phyloP scores from a whole-genome alignment of 2,797 vertebrate species.

The Emys orbicularis region DNA sequence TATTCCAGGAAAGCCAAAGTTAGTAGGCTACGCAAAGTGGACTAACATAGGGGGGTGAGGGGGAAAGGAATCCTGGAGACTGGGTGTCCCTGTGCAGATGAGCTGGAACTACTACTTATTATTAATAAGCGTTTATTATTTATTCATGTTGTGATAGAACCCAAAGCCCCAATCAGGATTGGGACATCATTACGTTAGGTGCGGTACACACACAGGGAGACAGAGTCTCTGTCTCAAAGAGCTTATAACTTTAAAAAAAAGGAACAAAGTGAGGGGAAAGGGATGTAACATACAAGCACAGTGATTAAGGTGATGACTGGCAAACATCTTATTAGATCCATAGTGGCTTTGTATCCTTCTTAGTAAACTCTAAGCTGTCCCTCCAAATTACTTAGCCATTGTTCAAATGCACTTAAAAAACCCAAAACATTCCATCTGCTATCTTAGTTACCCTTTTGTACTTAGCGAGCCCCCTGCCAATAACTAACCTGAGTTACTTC shows the following conservation, averaged over 20 bases:
- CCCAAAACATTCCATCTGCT: neutral
- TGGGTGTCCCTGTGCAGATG: neutral
- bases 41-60: neutral
- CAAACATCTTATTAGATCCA: constrained; percentile 16
- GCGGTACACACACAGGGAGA: neutral
- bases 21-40: neutral
- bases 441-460: neutral
- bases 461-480: no score
- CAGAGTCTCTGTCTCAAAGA: neutral
- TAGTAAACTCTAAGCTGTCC: neutral
- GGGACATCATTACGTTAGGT: neutral
- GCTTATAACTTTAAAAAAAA: neutral
- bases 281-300: neutral
- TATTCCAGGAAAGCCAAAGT: neutral
- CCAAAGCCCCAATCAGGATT: neutral
- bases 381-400: constrained; percentile 21
- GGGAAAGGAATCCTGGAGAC: neutral
- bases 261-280: neutral
- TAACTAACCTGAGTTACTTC: neutral
- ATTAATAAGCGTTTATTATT: constrained; percentile 21
- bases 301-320: constrained; percentile 21
- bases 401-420: neutral
- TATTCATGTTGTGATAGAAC: neutral
- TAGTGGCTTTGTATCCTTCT: constrained; percentile 6
- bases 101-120: constrained; percentile 18